These are phyloP conservation scores for Reticulitermes speratus DNA, from an alignment of 1,140 invertebrate genomes.

Conservation along the genomic window DNA sequence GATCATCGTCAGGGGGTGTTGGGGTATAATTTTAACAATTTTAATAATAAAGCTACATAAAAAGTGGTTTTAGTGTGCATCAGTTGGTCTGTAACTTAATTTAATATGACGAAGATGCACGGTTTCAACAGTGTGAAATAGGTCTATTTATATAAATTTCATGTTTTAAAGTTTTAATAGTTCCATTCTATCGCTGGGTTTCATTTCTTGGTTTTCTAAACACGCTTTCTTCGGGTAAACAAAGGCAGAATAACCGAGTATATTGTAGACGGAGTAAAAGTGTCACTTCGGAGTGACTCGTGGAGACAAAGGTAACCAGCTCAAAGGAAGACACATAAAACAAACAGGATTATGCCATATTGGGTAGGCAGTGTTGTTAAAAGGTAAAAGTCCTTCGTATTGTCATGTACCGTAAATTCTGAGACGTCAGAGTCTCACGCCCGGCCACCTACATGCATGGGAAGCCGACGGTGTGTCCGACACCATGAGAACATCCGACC, in stretches of 20 bases:
- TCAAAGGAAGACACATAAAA: background rate
- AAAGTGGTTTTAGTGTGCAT: no score
- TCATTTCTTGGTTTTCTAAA: background rate
- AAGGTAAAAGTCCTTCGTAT: background rate
- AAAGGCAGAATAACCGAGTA: background rate
- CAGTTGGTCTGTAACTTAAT: no score
- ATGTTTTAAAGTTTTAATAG: no score
- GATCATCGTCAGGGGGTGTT: no score
- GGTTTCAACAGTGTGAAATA: no score
- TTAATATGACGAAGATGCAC: no score
- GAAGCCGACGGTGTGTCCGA: background rate
- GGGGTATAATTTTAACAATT: no score
- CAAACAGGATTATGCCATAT: background rate
- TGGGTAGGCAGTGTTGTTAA: background rate
- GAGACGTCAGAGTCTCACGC: background rate
- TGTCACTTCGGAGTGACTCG: background rate
- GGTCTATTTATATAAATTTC: no score
- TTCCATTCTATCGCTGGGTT: no score
- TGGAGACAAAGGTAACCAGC: no score
- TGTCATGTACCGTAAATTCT: background rate
- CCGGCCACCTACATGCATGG: background rate
- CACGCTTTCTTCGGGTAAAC: background rate
- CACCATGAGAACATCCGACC: no score
- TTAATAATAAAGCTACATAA: no score
- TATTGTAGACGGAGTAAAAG: background rate